These are phyloP conservation scores for Pandemis cinnamomeana DNA, from an alignment of 2,888 invertebrate species.

Conservation along the genomic window DNA sequence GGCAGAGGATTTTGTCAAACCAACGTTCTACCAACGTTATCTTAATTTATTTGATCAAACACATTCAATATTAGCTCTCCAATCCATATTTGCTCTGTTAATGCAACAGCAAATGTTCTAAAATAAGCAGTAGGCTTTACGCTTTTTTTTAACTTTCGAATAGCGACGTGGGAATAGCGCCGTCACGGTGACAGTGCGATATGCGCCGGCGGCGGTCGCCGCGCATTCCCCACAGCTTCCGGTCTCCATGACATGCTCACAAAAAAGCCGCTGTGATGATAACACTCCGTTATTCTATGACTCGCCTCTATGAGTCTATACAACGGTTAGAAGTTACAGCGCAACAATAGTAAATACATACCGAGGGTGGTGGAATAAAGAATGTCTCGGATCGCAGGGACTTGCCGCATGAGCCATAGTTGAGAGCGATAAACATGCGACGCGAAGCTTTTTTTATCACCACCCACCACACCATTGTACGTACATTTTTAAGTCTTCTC, in stretches of 20 bases:
- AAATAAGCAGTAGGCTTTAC: neutral
- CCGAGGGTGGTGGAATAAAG: no score
- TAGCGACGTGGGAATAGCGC: constrained; percentile 24
- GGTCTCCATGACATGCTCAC: constrained; percentile 4
- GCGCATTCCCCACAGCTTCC: constrained; percentile 4
- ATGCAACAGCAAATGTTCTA: constrained; percentile 25
- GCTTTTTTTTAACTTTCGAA: constrained; percentile 22
- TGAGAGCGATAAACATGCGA: no score
- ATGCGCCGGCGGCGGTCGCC: neutral
- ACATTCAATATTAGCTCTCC: constrained; percentile 3
- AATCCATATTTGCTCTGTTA: constrained; percentile 25
- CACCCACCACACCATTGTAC: no score
- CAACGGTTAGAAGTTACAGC: neutral
- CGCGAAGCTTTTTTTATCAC: no score
- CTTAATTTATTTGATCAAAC: neutral
- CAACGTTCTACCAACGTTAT: neutral
- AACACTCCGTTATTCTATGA: neutral
- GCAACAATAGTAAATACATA: neutral
- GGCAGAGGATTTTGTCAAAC: no score
- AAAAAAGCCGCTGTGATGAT: neutral
- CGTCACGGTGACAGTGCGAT: constrained; percentile 27
- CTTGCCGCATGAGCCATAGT: no score
- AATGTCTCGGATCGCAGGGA: no score
- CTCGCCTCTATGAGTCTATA: neutral
- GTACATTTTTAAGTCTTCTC: no score